phyloP scores from a whole-genome alignment of 2,113 vertebrate genomes.

The Bothrops jararaca region DNA sequence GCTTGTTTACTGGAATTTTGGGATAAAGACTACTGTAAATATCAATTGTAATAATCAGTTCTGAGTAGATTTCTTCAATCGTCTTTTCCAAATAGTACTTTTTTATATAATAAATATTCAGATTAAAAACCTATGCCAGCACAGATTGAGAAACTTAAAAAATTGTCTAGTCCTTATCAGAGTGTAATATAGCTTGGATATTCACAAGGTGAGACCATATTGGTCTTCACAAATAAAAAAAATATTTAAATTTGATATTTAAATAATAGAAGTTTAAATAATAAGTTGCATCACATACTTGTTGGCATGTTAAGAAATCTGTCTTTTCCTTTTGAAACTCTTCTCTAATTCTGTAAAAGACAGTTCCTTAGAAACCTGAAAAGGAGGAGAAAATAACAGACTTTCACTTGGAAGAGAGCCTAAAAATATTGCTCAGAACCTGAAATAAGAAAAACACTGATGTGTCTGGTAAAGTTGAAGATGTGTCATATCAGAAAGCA shows the following conservation, averaged over 20 bases:
- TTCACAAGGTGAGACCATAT: neutral
- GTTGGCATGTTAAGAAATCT: neutral
- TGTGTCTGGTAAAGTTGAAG: neutral
- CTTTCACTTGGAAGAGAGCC: neutral
- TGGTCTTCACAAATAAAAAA: neutral
- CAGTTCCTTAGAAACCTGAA: neutral
- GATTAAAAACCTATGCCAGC: neutral
- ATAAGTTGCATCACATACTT: neutral
- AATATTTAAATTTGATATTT: neutral
- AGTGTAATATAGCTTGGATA: neutral
- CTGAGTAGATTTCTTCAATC: constrained; percentile 25
- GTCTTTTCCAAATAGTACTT: constrained; percentile 26
- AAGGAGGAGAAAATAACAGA: neutral
- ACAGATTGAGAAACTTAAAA: neutral
- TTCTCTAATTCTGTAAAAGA: neutral
- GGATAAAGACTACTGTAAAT: constrained; percentile 2
- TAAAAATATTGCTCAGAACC: neutral
- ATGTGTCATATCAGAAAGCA: neutral
- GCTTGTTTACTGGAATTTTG: constrained; percentile 24
- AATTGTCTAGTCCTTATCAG: neutral
- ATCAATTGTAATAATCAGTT: constrained; percentile 26
- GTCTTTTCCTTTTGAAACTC: neutral
- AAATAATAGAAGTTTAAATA: neutral
- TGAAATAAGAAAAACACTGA: neutral
- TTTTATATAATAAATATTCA: constrained; percentile 8